Base-by-base conservation (phyloP, 2,888 invertebrate genomes). In the Spodoptera picta region DNA sequence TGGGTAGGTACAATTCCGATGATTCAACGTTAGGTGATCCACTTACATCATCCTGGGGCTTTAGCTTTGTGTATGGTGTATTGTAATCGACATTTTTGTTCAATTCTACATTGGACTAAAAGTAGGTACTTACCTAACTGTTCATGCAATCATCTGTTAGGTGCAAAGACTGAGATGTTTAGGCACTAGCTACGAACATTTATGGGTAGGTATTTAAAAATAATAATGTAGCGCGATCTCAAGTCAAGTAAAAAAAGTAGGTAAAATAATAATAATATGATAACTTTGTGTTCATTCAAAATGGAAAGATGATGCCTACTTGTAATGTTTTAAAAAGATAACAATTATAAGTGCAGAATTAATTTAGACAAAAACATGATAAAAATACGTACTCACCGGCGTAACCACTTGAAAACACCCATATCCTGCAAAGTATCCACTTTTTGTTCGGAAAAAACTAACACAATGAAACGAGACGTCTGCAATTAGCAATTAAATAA, bases 361-460 rank as follows among this genome's bases (percentile, higher is more conserved):
- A 31, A 9, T n/a, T 27, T 44, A 36, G 9, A n/a, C 46, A 47
- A 27, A 60, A 43, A 44, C 52, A 52, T 62, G 41, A 50, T 64
- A 41, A 41, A 56, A 55, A 54, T 68, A 69, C 48, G 69, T 83
- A 92, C 94, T 92, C 82, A 94, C 94, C 94, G 91, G 85, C 94
- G 94, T 80, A 94, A 84, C 94, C 94, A 94, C 86, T 94, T 94
- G 83, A 94, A 93, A 79, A 94, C 94, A 80, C 94, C 93, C 94
- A 94, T 94, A 77, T 91, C 90, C 86, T 87, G 83, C 79, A 80
- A 81, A 57, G 87, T 83, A 87, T 90, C 90, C 93, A 93, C 91
- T 86, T 90, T 90, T 86, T 79, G 65, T 65, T 76, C 55, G 57
- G 69, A 58, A 48, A 69, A 65, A 57, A 27, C 62, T 67, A 67